Percentiles rank a stretch among this genome's conserved stretches.
phyloP scores from a whole-genome alignment of 2,888 invertebrate genomes.

The Cylindroiulus punctatus region DNA sequence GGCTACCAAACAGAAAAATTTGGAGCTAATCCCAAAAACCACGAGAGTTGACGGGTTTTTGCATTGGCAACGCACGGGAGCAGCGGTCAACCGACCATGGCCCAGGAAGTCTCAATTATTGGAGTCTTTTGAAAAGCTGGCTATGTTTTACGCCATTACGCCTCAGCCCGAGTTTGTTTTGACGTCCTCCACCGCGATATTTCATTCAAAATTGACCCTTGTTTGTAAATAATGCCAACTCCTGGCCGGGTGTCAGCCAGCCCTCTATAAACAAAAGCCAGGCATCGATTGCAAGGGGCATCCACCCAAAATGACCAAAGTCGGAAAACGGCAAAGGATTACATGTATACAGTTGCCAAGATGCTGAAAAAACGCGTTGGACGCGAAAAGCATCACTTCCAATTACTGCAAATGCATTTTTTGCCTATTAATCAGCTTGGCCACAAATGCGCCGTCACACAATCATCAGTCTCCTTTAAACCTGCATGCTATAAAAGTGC shows the following conservation, averaged over 20 bases:
- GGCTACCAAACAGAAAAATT: background rate
- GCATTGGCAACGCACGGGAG: background rate
- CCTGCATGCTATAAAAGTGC: background rate
- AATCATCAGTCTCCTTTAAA: background rate
- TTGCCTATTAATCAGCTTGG: background rate
- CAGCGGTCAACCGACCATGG: background rate
- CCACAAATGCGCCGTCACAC: background rate
- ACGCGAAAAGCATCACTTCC: background rate
- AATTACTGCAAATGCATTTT: background rate
- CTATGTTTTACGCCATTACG: conserved; percentile 23
- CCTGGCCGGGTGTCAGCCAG: background rate
- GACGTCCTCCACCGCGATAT: conserved; percentile 2
- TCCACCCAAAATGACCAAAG: background rate
- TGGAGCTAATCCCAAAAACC: background rate
- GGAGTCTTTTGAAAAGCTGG: background rate
- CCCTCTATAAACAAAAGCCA: conserved; percentile 17
- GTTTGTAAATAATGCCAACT: conserved; percentile 36
- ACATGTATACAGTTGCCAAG: background rate
- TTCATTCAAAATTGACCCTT: conserved; percentile 45
- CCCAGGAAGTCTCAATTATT: background rate
- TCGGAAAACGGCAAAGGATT: background rate
- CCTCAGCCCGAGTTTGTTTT: background rate
- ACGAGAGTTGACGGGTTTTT: background rate
- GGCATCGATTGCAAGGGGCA: background rate
- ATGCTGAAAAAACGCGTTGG: background rate